Evolutionary conservation across 2,797 vertebrate genomes (phyloP).

Genomic region (Clarias platycephalus): DNA sequence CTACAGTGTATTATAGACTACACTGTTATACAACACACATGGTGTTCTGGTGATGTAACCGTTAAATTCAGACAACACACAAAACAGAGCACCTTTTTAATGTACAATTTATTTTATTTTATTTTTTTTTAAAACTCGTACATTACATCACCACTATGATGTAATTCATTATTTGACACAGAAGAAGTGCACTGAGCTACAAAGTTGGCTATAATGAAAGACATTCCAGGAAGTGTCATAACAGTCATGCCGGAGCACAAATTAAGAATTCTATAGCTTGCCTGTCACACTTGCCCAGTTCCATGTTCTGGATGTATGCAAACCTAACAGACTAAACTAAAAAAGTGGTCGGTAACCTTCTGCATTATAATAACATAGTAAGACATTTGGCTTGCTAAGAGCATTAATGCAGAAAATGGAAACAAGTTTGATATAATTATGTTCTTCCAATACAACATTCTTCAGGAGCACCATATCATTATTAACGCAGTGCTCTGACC

Average conservation of each 20-base stretch:
- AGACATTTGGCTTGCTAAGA: not conserved
- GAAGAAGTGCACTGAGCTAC: not conserved
- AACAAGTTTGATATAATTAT: not conserved
- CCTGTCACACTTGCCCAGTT: not conserved
- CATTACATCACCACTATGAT: not conserved
- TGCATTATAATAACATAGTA: not conserved
- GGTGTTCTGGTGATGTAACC: not conserved
- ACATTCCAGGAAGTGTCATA: not conserved
- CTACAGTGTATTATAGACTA: not conserved
- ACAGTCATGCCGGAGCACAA: not conserved
- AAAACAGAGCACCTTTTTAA: not conserved
- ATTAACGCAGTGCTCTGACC: no score
- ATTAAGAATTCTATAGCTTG: not conserved
- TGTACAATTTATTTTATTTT: not conserved
- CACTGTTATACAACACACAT: not conserved
- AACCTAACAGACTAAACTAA: not conserved
- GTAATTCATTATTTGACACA: not conserved
- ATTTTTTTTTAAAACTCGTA: not conserved
- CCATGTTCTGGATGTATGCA: not conserved
- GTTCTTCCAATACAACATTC: no score
- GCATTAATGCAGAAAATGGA: not conserved
- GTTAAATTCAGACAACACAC: not conserved
- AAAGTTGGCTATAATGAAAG: not conserved
- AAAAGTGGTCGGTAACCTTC: not conserved
- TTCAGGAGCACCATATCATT: no score